Conservation (phyloP, 2,797 vertebrate species). For the Huso huso region DNA sequence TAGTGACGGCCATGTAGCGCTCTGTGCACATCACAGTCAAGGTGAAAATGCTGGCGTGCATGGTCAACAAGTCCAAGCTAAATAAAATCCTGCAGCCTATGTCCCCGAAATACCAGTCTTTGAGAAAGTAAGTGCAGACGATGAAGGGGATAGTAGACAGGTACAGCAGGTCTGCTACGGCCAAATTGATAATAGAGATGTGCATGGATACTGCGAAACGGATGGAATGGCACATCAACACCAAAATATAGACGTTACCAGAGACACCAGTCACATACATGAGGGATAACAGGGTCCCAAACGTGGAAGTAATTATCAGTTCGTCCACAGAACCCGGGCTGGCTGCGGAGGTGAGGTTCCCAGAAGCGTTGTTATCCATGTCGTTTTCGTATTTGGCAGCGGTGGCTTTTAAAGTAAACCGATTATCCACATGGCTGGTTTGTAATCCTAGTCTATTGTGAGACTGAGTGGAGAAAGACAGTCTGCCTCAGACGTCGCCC, state of each 20-base stretch:
- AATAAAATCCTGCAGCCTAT: constrained; percentile 79
- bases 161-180: constrained; percentile 82
- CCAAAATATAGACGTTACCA: constrained; percentile 81
- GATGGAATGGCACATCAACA: constrained; percentile 80
- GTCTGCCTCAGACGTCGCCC: too few species aligned
- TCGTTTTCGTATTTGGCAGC: too few species aligned
- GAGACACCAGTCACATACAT: constrained; percentile 76
- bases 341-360: constrained; percentile 30
- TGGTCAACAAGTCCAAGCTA: constrained; percentile 86
- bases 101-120: constrained; percentile 89
- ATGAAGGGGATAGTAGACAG: constrained; percentile 87
- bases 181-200: constrained; percentile 83
- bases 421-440: neutral
- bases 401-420: neutral
- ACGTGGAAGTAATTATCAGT: constrained; percentile 70
- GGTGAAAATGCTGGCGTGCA: constrained; percentile 90
- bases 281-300: constrained; percentile 74
- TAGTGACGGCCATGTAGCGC: constrained; percentile 80
- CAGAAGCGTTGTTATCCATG: constrained; percentile 51
- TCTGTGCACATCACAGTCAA: constrained; percentile 83
- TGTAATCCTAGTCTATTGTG: too few species aligned
- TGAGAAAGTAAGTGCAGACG: constrained; percentile 80
- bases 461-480: too few species aligned
- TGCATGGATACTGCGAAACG: constrained; percentile 80
- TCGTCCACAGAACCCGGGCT: constrained; percentile 51